Evolutionary conservation across 2,113 vertebrate species (phyloP), one percentile per base, ranked within the genome.

Genomic region (Herpetotheres cachinnans): DNA sequence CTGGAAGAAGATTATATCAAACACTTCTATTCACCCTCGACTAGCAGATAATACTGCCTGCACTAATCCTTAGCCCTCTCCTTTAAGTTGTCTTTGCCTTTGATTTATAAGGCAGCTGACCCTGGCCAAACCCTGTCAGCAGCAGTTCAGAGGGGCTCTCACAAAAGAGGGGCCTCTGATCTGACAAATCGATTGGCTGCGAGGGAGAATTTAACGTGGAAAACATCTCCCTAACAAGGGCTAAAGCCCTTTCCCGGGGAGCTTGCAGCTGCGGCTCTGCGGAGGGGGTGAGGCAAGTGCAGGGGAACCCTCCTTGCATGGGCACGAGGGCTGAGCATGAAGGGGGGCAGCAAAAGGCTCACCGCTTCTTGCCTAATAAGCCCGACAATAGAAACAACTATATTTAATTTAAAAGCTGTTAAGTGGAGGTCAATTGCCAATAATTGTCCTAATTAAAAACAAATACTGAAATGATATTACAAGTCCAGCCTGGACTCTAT

Each of bases 81-180:
- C 71, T 92, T 91, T 67, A 78, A 93, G 67, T 72, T 93, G 83
- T 89, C 95, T 97, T 95, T 95, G 40, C 25, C 74, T 97, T 92
- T 94, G 96, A 96, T 97, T 97, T 98, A 96, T 88, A 79, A 96
- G 89, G 93, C 95, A 82, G 89, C 85, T 96, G 97, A 97, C 95
- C 96, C 94, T 3, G 11, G 89, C 90, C 25, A 85, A 98, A 91
- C 94, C 69, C 96, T 97, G 97, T 97, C 97, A 98, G 92, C 69
- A 13, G 95, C 84, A 73, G 93, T 97, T 98, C 97, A 97, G 89
- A 97, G 78, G 58, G 92, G 65, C 74, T 94, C 85, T 92, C 89
- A 72, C 44, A 93, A 94, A 95, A 97, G 73, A 97, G 83, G 47
- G 72, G 36, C 54, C 89, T 98, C 97, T 97, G 95, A 94, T 97